These are phyloP conservation scores for Propithecus deckenii DNA, from an alignment of 2,797 vertebrate genomes.

Conservation along the genomic window DNA sequence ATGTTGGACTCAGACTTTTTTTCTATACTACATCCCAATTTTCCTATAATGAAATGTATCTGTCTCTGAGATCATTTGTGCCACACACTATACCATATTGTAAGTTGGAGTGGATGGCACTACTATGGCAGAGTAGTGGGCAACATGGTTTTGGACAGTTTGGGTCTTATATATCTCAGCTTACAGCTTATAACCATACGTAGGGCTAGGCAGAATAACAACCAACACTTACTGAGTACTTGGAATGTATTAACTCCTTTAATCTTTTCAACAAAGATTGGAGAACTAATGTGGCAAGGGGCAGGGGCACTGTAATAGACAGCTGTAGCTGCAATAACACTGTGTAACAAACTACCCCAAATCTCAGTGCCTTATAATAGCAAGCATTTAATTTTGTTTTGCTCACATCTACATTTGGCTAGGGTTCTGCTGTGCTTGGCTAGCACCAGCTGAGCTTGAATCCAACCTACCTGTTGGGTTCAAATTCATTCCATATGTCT, in stretches of 20 bases:
- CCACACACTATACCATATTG: background rate
- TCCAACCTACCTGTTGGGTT: background rate
- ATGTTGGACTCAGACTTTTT: background rate
- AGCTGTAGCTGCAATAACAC: background rate
- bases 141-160: background rate
- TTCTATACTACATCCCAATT: background rate
- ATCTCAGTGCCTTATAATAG: background rate
- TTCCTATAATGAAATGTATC: constrained; percentile 17
- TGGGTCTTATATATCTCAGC: background rate
- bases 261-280: background rate
- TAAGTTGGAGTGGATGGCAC: background rate
- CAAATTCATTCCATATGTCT: background rate
- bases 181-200: background rate
- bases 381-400: constrained; percentile 3
- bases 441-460: background rate
- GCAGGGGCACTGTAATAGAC: background rate
- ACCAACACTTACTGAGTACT: background rate
- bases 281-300: background rate
- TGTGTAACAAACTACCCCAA: background rate
- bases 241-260: background rate
- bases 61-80: background rate
- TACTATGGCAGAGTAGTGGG: background rate
- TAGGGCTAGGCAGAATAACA: background rate
- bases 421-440: background rate
- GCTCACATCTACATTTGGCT: background rate